phyloP scores from a whole-genome alignment of 2,888 invertebrate species.

The Drosophila neotestacea region DNA sequence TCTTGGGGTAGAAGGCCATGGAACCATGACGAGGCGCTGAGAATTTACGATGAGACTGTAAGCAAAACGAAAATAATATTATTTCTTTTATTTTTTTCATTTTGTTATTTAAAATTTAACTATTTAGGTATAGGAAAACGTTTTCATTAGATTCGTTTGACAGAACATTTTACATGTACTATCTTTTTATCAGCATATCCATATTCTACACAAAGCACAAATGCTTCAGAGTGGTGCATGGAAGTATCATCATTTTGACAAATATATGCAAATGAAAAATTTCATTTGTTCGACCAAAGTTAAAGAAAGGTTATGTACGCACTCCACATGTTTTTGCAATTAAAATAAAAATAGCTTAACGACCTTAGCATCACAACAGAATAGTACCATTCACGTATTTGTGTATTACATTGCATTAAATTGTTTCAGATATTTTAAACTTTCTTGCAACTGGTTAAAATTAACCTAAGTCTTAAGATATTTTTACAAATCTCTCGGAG shows the following conservation, averaged over 20 bases:
- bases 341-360: background rate
- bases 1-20: slow-evolving; percentile 99
- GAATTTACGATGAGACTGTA: slow-evolving; percentile 99
- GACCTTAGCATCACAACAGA: background rate
- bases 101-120: slow-evolving; percentile 6
- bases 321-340: slow-evolving; percentile 28
- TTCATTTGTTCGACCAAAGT: background rate
- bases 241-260: slow-evolving; percentile 71
- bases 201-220: slow-evolving; percentile 56
- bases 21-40: slow-evolving; percentile 99
- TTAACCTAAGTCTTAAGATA: background rate
- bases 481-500: background rate
- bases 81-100: slow-evolving; percentile 1
- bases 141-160: background rate
- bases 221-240: slow-evolving; percentile 82
- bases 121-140: background rate
- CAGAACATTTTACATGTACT: slow-evolving; percentile 1
- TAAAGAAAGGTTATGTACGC: slow-evolving; percentile 40
- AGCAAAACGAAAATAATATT: background rate
- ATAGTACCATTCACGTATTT: background rate
- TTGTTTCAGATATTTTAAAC: background rate
- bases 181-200: slow-evolving; percentile 44
- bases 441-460: background rate
- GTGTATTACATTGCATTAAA: background rate
- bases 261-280: slow-evolving; percentile 5